These are phyloP conservation scores for Iguana delicatissima DNA, from an alignment of 2,797 vertebrate genomes.

Conservation along the genomic window DNA sequence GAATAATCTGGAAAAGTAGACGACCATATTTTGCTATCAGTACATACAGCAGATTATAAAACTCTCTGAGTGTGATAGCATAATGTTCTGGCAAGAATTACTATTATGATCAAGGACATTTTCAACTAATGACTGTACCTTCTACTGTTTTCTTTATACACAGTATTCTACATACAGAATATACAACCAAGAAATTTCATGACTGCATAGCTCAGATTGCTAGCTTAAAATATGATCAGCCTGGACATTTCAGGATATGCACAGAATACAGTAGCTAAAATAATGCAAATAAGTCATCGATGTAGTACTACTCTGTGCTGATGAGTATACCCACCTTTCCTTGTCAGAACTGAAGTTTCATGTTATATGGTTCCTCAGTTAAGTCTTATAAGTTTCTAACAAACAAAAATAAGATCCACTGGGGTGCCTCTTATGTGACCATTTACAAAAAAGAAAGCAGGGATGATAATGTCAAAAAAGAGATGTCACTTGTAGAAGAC, in stretches of 20 bases:
- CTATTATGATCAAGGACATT: neutral
- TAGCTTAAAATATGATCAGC: neutral
- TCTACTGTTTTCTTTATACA: neutral
- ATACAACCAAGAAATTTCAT: neutral
- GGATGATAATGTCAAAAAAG: neutral
- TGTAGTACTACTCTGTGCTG: neutral
- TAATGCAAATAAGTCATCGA: neutral
- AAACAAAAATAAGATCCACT: neutral
- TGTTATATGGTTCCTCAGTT: constrained; percentile 22
- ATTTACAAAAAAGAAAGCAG: neutral
- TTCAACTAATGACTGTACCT: neutral
- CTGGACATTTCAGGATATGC: neutral
- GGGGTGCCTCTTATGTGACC: neutral
- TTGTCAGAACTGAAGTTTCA: neutral
- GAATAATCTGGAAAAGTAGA: neutral
- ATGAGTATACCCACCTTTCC: constrained; percentile 23
- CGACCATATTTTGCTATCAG: neutral
- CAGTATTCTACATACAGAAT: neutral
- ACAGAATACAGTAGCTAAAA: neutral
- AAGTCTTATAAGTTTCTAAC: neutral
- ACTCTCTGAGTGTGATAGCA: neutral
- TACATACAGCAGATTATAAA: neutral
- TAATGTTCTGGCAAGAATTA: neutral
- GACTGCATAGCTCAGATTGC: neutral
- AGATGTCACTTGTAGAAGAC: neutral